These are phyloP conservation scores for Caradrina clavipalpis DNA, from an alignment of 2,888 invertebrate species.

Conservation along the genomic window DNA sequence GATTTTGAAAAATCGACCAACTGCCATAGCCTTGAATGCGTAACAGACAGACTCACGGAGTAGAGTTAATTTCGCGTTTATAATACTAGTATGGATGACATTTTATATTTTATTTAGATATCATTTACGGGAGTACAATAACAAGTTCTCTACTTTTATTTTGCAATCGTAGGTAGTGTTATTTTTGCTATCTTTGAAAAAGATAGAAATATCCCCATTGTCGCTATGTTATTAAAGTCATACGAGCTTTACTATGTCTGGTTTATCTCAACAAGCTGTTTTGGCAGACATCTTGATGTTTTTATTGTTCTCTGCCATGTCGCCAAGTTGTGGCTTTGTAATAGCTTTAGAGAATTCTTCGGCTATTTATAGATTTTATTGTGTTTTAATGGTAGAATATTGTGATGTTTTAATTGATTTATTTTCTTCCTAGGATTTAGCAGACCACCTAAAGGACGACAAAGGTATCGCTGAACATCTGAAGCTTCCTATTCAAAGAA, in stretches of 20 bases:
- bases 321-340: slow-evolving; percentile 36
- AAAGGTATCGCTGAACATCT: slow-evolving; percentile 97
- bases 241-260: slow-evolving; percentile 26
- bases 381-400: background rate
- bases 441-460: slow-evolving; percentile 96
- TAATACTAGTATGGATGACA: background rate
- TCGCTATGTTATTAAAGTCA: slow-evolving; percentile 11
- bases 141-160: background rate
- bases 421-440: slow-evolving; percentile 93
- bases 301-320: slow-evolving; percentile 37
- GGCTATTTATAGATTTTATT: slow-evolving; percentile 25
- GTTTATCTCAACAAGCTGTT: slow-evolving; percentile 24
- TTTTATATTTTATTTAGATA: background rate
- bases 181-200: background rate
- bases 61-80: no score
- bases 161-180: background rate
- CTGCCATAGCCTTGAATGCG: no score
- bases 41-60: no score
- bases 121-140: no score
- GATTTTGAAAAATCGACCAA: no score
- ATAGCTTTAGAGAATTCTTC: slow-evolving; percentile 29
- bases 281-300: slow-evolving; percentile 49
- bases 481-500: slow-evolving; percentile 98
- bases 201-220: background rate
- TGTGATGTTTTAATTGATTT: slow-evolving; percentile 13